Percentiles rank a stretch among this genome's conserved stretches.
phyloP scores from a whole-genome alignment of 2,113 vertebrate species.

The Antigone vipio region DNA sequence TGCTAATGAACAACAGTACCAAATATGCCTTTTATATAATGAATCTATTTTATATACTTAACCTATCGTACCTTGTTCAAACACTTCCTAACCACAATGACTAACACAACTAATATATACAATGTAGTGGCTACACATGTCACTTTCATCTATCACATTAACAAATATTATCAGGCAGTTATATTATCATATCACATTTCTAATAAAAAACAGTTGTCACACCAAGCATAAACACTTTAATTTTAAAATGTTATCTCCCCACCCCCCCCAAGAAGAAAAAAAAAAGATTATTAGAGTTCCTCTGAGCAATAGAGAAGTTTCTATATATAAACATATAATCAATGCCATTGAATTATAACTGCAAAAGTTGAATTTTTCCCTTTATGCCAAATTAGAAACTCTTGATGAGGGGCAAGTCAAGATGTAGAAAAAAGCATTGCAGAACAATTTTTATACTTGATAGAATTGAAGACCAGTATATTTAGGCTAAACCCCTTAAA shows the following conservation, averaged over 20 bases:
- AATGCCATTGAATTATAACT: background rate
- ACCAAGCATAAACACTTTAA: background rate
- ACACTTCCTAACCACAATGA: background rate
- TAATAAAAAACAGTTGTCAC: background rate
- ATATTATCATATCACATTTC: background rate
- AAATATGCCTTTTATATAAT: background rate
- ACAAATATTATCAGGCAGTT: background rate
- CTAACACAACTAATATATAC: background rate
- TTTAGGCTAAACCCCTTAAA: background rate
- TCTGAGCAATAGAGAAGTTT: background rate
- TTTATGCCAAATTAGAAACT: background rate
- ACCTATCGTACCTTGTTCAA: background rate
- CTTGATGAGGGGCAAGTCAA: accelerated
- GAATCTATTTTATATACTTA: background rate
- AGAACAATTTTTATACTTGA: background rate
- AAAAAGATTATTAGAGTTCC: background rate
- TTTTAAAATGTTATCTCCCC: background rate
- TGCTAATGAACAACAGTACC: background rate
- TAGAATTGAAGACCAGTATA: background rate
- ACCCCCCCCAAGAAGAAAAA: background rate
- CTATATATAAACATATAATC: background rate
- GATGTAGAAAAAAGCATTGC: background rate
- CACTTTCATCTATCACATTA: background rate
- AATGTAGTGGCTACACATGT: background rate
- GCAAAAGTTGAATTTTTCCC: background rate